Percentiles rank a stretch among this genome's conserved stretches.
Evolutionary conservation across 2,797 vertebrate genomes (phyloP).

Genomic region (Chrysocyon brachyurus): DNA sequence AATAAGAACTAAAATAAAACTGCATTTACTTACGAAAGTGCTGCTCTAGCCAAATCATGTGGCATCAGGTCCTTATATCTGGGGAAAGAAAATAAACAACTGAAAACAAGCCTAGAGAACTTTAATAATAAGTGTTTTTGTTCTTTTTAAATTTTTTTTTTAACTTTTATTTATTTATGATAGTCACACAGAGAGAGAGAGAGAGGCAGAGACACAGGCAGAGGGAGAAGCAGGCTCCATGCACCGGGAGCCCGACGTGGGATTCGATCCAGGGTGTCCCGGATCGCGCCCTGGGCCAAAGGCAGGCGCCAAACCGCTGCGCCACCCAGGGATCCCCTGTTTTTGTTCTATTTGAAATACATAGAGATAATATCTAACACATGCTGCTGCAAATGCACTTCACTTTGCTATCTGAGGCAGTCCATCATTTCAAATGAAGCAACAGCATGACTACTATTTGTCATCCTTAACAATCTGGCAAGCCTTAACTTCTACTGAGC

Average conservation of each 20-base stretch:
- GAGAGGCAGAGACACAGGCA: too few relatives aligned
- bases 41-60: slow-evolving; percentile 96
- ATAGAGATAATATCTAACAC: slow-evolving; percentile 17
- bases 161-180: too few relatives aligned
- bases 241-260: too few relatives aligned
- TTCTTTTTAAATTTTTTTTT: background rate
- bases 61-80: slow-evolving; percentile 98
- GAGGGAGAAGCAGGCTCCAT: too few relatives aligned
- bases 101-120: slow-evolving; percentile 54
- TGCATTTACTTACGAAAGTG: slow-evolving; percentile 93
- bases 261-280: too few relatives aligned
- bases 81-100: slow-evolving; percentile 69
- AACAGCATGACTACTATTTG: background rate
- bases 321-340: background rate
- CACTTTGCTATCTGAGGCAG: background rate
- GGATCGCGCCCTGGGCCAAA: too few relatives aligned
- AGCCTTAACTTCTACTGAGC: background rate
- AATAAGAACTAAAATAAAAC: slow-evolving; percentile 30
- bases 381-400: background rate
- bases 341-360: slow-evolving; percentile 36
- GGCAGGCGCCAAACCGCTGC: too few relatives aligned
- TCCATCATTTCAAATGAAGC: background rate
- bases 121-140: slow-evolving; percentile 7
- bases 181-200: too few relatives aligned
- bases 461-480: slow-evolving; percentile 13